Base-by-base conservation (phyloP, 2,797 vertebrate species). In the Acomys russatus region DNA sequence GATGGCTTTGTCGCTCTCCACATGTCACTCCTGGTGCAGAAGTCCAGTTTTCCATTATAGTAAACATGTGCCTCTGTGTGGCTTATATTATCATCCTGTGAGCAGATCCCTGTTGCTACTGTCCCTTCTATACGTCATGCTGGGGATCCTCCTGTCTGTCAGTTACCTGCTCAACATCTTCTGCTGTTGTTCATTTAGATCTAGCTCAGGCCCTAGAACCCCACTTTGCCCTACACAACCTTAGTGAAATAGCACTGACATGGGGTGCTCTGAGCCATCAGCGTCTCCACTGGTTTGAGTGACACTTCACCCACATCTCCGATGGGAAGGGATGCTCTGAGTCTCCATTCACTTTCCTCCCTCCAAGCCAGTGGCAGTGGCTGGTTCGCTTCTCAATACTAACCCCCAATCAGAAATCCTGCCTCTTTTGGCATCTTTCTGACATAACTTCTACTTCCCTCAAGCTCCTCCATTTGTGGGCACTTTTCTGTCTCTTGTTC, bases 281-380 rank as follows among this genome's bases (percentile, higher is more conserved):
- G 49, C 11, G 15, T 2, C 9, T 15, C 38, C 3, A n/a, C 14
- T 18, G 0, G 11, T 15, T 11, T 5, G 68, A 7, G 7, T 8
- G 17, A n/a, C 23, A 61, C 10, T 25, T 9, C 1, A 0, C 12
- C 44, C 33, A 1, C 3, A n/a, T 35, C 8, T n/a, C 30, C 25
- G 14, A 1, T 11, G 6, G 25, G 30, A 80, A 8, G 1, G 2
- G 51, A 54, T 33, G 4, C 2, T 4, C 0, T 1, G 6, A 0
- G 51, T 1, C 25, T 1, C 33, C 6, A 12, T 5, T 6, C 12
- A 0, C 15, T 3, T 28, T 73, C 18, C 18, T 38, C 18, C n/a
- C 70, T 4, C 35, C 35, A 9, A n/a, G 74, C 18, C 51, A 35
- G 14, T 1, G 33, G 7, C 15, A 3, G 2, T 33, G 38, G 11